These are phyloP conservation scores for Agelas oroides DNA, from an alignment of 37 sponge, comb jelly and placozoan genomes.

Conservation along the genomic window DNA sequence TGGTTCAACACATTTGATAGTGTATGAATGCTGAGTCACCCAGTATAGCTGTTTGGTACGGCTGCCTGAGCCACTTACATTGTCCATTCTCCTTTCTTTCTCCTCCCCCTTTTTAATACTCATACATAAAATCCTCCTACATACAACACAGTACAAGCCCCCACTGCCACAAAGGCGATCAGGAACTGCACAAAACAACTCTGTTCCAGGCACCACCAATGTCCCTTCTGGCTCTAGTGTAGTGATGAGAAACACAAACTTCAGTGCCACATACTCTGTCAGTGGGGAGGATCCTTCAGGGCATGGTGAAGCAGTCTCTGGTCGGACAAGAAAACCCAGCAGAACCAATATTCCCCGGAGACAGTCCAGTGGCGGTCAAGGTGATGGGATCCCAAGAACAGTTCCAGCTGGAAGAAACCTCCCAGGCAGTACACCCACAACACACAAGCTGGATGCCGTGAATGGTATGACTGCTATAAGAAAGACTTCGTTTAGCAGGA, in stretches of 20 bases:
- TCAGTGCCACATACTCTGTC: slow-evolving; percentile 53
- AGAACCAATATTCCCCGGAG: no score
- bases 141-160: slow-evolving; percentile 65
- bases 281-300: background rate
- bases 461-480: background rate
- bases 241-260: slow-evolving; percentile 62
- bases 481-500: background rate
- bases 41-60: no score
- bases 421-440: slow-evolving; percentile 9
- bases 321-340: no score
- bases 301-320: background rate
- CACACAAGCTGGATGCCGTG: background rate
- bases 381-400: no score
- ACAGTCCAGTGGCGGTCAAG: no score
- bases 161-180: slow-evolving; percentile 45
- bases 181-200: background rate
- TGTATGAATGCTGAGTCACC: no score
- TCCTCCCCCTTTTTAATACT: no score
- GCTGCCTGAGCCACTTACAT: no score
- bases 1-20: no score
- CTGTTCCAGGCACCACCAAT: background rate
- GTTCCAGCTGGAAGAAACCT: background rate
- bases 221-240: slow-evolving; percentile 56
- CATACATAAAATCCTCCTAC: no score
- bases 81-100: no score